Conservation (phyloP, 2,113 vertebrate species). For the Terrapene triunguis region DNA sequence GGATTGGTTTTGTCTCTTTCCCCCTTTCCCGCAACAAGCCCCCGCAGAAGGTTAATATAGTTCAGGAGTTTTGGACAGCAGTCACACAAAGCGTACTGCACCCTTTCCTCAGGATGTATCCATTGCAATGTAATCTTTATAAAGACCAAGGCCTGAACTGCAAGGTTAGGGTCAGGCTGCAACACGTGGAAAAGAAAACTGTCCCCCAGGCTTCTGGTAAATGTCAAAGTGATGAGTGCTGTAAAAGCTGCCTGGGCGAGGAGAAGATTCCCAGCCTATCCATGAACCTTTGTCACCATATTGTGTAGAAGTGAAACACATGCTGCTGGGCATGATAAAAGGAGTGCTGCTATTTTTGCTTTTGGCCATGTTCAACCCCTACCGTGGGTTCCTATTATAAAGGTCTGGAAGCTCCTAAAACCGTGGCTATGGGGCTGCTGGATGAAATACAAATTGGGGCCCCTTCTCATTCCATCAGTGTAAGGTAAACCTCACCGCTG, state of each 20-base stretch:
- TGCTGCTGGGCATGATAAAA: slow-evolving; percentile 7
- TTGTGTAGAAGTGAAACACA: slow-evolving; percentile 11
- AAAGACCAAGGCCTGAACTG: slow-evolving; percentile 46
- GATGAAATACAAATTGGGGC: accelerated
- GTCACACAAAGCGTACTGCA: slow-evolving; percentile 42
- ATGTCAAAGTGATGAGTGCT: slow-evolving; percentile 56
- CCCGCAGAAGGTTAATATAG: background rate
- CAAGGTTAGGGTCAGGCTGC: slow-evolving; percentile 27
- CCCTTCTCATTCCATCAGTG: background rate
- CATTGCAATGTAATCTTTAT: slow-evolving; percentile 38
- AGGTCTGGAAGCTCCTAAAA: background rate
- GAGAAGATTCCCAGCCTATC: slow-evolving; percentile 25
- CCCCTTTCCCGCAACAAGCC: background rate
- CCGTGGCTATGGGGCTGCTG: accelerated
- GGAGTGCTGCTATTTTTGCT: slow-evolving; percentile 56
- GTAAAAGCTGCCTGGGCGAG: slow-evolving; percentile 31
- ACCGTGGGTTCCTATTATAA: background rate
- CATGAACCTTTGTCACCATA: slow-evolving; percentile 35
- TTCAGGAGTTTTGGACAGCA: background rate
- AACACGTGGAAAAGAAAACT: slow-evolving; percentile 62
- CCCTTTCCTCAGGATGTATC: slow-evolving; percentile 80
- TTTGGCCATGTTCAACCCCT: background rate
- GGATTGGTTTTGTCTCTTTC: background rate
- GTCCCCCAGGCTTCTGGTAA: slow-evolving; percentile 61
- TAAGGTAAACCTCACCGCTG: accelerated